These are phyloP conservation scores for Drosophila heteroneura DNA, from an alignment of 2,888 invertebrate genomes.

Conservation along the genomic window DNA sequence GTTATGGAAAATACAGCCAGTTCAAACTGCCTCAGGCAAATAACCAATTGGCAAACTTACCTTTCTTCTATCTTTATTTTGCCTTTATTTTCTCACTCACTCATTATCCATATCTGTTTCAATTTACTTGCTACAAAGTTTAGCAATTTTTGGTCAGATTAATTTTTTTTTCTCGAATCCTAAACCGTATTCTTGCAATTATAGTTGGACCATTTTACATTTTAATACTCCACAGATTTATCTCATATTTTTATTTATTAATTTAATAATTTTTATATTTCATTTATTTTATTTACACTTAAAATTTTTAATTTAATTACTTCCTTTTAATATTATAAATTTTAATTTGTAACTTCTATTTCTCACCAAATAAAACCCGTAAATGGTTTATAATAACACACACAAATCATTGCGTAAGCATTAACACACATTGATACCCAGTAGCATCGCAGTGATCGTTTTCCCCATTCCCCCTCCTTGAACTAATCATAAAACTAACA, in stretches of 20 bases:
- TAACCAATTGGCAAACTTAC: neutral
- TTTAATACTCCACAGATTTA: neutral
- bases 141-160: neutral
- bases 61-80: neutral
- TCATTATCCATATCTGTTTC: neutral
- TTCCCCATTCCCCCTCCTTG: conserved; percentile 18
- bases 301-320: neutral
- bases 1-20: neutral
- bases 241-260: too few relatives aligned
- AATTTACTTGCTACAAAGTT: neutral
- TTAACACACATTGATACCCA: conserved; percentile 65
- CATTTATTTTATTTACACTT: neutral
- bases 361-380: neutral
- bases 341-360: too few relatives aligned
- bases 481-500: conserved; percentile 61
- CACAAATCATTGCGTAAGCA: conserved; percentile 63
- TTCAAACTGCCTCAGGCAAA: neutral
- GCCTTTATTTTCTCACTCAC: neutral
- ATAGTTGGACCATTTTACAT: neutral
- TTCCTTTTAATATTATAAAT: neutral
- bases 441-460: conserved; percentile 16
- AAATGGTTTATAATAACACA: neutral
- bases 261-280: neutral
- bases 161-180: neutral
- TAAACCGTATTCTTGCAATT: neutral